Conservation (phyloP, 1,140 invertebrate species). For the Helicoverpa zea region DNA sequence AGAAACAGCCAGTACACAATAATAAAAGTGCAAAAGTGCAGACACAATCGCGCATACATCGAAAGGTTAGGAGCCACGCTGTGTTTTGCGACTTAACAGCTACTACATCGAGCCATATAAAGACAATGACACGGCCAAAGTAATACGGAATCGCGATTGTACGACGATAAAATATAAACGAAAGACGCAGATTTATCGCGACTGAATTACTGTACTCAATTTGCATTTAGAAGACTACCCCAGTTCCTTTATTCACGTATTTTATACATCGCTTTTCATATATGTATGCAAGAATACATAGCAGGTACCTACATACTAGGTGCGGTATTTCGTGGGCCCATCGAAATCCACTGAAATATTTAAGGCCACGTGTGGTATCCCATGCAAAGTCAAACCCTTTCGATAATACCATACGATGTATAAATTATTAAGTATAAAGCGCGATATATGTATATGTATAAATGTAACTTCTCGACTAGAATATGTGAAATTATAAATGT, state of each 20-base stretch:
- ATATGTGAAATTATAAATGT: too few relatives aligned
- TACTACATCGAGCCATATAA: slow-evolving; percentile 4
- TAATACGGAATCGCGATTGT: background rate
- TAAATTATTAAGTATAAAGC: slow-evolving; percentile 29
- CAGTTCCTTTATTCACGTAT: background rate
- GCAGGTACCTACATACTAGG: background rate
- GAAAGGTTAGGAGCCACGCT: slow-evolving; percentile 23
- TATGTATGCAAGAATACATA: background rate
- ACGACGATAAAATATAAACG: background rate
- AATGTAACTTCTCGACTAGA: too few relatives aligned
- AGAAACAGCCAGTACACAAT: background rate
- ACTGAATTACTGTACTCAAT: too few relatives aligned
- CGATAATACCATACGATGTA: slow-evolving; percentile 23
- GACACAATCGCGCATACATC: background rate
- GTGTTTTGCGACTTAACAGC: slow-evolving; percentile 13
- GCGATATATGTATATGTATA: slow-evolving; percentile 10
- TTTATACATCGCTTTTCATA: background rate
- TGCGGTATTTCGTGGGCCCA: background rate
- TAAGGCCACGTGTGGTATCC: slow-evolving; percentile 33
- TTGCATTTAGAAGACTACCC: too few relatives aligned
- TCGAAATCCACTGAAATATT: slow-evolving; percentile 27
- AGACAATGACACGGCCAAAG: slow-evolving; percentile 2
- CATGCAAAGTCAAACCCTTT: slow-evolving; percentile 30
- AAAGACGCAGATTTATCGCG: background rate
- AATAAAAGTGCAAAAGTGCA: slow-evolving; percentile 10